phyloP scores from a whole-genome alignment of 2,888 invertebrate genomes.

The Phorcus lineatus region DNA sequence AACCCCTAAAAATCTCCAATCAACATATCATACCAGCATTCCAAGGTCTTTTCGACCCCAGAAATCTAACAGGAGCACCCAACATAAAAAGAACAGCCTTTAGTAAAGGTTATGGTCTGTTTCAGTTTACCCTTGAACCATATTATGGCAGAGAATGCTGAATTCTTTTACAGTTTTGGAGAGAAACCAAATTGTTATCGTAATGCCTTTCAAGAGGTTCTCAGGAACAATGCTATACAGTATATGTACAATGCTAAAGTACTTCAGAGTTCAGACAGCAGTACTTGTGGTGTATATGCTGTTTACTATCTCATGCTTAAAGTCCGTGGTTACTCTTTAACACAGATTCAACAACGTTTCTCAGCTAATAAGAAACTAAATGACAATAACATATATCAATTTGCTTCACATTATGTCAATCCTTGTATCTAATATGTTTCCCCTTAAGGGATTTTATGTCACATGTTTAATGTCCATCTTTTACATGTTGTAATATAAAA shows the following conservation, averaged over 20 bases:
- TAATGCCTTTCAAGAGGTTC: background rate
- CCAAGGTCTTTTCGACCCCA: background rate
- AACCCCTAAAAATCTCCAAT: background rate
- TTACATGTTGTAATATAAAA: no score
- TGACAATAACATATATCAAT: no score
- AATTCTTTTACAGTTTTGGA: constrained; percentile 28
- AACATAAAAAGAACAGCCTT: background rate
- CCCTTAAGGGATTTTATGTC: no score
- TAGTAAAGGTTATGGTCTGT: background rate
- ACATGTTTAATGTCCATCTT: no score
- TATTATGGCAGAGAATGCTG: background rate
- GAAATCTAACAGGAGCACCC: background rate
- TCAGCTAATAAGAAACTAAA: no score
- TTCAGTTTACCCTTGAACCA: background rate
- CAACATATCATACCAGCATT: background rate
- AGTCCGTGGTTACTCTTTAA: no score
- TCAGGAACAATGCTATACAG: background rate
- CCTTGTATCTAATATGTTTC: no score
- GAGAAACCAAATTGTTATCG: background rate
- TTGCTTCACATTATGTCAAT: no score
- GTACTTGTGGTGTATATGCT: constrained; percentile 3
- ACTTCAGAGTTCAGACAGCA: background rate
- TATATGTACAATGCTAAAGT: background rate
- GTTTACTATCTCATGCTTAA: background rate
- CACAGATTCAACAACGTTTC: no score